Percentiles rank a stretch among this genome's conserved stretches.
phyloP scores from a whole-genome alignment of 2,797 vertebrate species.

The Sternotherus odoratus region DNA sequence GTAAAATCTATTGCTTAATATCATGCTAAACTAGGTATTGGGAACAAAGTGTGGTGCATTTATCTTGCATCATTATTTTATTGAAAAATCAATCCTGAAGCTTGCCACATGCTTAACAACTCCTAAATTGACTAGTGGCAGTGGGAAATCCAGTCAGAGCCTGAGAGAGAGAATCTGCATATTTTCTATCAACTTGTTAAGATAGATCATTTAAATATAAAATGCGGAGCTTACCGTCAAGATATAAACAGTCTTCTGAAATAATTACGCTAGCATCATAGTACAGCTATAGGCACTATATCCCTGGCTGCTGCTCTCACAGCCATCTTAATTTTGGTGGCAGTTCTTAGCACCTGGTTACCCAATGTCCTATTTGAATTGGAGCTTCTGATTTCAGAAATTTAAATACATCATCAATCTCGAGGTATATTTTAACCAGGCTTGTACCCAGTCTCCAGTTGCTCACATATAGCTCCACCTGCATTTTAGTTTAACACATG shows the following conservation, averaged over 20 bases:
- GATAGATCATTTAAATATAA: not conserved
- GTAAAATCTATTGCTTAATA: not conserved
- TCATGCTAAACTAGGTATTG: not conserved
- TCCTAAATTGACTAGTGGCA: not conserved
- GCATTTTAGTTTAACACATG: not conserved
- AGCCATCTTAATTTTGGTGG: not conserved
- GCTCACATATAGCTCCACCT: not conserved
- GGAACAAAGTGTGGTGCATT: not conserved
- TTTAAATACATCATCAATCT: not conserved
- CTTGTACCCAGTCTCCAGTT: not conserved
- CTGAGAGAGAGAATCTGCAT: fast-evolving
- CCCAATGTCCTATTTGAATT: not conserved
- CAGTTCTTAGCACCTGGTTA: not conserved
- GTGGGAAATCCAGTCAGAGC: not conserved
- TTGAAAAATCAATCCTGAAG: not conserved
- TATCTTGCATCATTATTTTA: not conserved
- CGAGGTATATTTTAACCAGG: not conserved
- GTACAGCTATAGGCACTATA: not conserved
- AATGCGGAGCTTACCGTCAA: not conserved
- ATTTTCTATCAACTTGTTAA: not conserved
- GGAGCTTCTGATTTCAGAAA: not conserved
- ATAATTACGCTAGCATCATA: not conserved
- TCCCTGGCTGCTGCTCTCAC: not conserved
- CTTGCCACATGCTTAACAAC: not conserved
- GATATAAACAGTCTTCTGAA: not conserved